These are phyloP conservation scores for Lepidurus packardi DNA, from an alignment of 1,140 invertebrate genomes.

Conservation along the genomic window DNA sequence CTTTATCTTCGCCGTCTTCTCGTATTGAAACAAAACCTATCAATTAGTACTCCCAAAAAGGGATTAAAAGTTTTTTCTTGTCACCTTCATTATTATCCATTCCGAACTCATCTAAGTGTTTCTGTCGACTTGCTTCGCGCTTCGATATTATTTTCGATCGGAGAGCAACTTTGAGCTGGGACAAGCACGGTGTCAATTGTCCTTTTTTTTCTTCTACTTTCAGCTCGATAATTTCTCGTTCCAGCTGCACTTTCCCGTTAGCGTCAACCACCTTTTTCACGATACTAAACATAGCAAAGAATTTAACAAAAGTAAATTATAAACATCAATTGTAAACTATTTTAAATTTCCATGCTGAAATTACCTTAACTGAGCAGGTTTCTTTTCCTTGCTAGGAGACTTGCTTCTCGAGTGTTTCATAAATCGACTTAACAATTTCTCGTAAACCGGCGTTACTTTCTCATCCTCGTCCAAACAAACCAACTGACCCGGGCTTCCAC, in stretches of 20 bases:
- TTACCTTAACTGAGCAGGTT: neutral
- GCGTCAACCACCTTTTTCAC: neutral
- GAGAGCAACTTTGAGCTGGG: neutral
- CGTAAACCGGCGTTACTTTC: neutral
- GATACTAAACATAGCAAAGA: neutral
- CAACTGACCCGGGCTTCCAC: neutral
- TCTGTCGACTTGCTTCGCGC: conserved; percentile 9
- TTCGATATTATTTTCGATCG: neutral
- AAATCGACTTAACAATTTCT: neutral
- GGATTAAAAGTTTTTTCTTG: neutral
- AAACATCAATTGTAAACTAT: too few relatives aligned
- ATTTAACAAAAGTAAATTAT: neutral
- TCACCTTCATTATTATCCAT: neutral
- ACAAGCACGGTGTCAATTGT: neutral
- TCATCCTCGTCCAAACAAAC: neutral
- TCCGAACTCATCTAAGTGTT: neutral
- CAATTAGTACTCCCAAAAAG: neutral
- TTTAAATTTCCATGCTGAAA: neutral
- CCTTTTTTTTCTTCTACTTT: neutral
- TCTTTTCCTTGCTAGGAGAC: neutral
- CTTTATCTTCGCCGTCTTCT: neutral
- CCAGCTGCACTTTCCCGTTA: neutral
- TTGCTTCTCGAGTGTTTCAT: neutral
- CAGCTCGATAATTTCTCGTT: neutral
- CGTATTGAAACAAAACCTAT: neutral